A percentile compares a stretch with the other conserved stretches of the same genome.
These are phyloP conservation scores for Acanthoscelides obtectus DNA, from an alignment of 2,888 invertebrate genomes.

Conservation along the genomic window DNA sequence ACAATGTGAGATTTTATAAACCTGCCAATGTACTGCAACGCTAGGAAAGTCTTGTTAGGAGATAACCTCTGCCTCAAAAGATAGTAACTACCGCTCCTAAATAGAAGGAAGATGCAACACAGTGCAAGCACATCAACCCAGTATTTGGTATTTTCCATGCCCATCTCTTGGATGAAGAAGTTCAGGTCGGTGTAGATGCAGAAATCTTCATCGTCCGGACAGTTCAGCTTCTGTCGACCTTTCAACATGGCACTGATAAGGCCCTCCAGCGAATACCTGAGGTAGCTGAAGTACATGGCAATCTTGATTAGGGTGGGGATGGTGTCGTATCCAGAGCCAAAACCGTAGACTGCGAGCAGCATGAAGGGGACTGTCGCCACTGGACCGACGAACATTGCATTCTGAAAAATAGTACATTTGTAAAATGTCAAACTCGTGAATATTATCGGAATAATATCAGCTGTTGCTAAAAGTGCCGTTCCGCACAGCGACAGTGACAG, in stretches of 20 bases:
- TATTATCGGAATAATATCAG: too few relatives aligned
- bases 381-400: slow-evolving; percentile 86
- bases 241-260: slow-evolving; percentile 74
- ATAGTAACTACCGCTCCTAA: slow-evolving; percentile 67
- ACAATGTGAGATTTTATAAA: slow-evolving; percentile 57
- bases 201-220: slow-evolving; percentile 65
- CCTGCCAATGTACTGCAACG: slow-evolving; percentile 64
- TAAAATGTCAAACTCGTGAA: too few relatives aligned
- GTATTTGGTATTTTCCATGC: slow-evolving; percentile 66
- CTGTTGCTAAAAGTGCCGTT: too few relatives aligned
- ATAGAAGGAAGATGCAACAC: slow-evolving; percentile 56
- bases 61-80: slow-evolving; percentile 66
- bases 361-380: slow-evolving; percentile 82
- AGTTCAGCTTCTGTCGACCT: slow-evolving; percentile 67
- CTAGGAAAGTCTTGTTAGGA: slow-evolving; percentile 66
- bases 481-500: too few relatives aligned
- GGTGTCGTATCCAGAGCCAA: slow-evolving; percentile 67
- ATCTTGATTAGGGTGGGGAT: slow-evolving; percentile 71
- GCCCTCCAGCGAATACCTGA: slow-evolving; percentile 66
- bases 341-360: slow-evolving; percentile 80
- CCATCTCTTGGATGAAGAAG: slow-evolving; percentile 71
- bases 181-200: slow-evolving; percentile 71
- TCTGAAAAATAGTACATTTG: slow-evolving; percentile 52
- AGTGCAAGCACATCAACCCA: slow-evolving; percentile 64
- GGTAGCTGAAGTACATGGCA: slow-evolving; percentile 76